These are phyloP conservation scores for Henricia sp. DNA, from an alignment of 53 echinoderm and acorn worm genomes.

Conservation along the genomic window DNA sequence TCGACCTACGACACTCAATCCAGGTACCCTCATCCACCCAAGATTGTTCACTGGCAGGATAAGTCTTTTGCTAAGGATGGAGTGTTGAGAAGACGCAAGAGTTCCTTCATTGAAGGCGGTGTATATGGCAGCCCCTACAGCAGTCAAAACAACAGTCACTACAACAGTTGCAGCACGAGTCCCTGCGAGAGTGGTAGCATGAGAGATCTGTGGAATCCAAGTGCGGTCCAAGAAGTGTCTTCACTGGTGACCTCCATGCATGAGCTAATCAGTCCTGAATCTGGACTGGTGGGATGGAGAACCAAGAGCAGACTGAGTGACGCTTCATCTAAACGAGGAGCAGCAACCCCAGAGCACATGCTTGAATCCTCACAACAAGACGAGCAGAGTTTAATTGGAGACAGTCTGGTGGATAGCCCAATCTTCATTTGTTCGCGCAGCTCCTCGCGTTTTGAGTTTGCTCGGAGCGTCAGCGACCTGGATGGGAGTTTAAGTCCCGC, in stretches of 20 bases:
- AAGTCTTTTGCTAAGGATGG: slow-evolving; percentile 68
- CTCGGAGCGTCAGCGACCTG: slow-evolving; percentile 74
- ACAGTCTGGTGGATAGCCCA: slow-evolving; percentile 93
- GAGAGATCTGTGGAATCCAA: slow-evolving; percentile 87
- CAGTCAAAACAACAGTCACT: slow-evolving; percentile 97
- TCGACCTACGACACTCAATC: slow-evolving; percentile 89
- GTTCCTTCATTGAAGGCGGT: slow-evolving; percentile 92
- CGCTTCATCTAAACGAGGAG: slow-evolving; percentile 23
- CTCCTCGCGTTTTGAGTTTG: slow-evolving; percentile 98
- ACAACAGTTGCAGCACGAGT: slow-evolving; percentile 96
- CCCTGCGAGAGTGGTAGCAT: slow-evolving; percentile 88
- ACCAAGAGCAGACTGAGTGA: slow-evolving; percentile 27
- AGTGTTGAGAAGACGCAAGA: slow-evolving; percentile 58
- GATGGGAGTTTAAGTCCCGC: slow-evolving; percentile 76
- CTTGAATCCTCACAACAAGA: slow-evolving; percentile 67
- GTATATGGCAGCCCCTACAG: slow-evolving; percentile 98
- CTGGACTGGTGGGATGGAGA: slow-evolving; percentile 21
- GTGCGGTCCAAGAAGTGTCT: slow-evolving; percentile 62
- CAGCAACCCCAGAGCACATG: slow-evolving; percentile 35
- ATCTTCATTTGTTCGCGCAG: slow-evolving; percentile 92
- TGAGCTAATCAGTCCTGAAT: slow-evolving; percentile 59
- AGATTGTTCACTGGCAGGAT: slow-evolving; percentile 93
- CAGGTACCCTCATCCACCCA: slow-evolving; percentile 75
- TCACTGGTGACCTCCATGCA: slow-evolving; percentile 59
- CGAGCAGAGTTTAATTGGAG: slow-evolving; percentile 93